Base-by-base conservation (phyloP, 2,888 invertebrate species). In the Teinopalpus imperialis region DNA sequence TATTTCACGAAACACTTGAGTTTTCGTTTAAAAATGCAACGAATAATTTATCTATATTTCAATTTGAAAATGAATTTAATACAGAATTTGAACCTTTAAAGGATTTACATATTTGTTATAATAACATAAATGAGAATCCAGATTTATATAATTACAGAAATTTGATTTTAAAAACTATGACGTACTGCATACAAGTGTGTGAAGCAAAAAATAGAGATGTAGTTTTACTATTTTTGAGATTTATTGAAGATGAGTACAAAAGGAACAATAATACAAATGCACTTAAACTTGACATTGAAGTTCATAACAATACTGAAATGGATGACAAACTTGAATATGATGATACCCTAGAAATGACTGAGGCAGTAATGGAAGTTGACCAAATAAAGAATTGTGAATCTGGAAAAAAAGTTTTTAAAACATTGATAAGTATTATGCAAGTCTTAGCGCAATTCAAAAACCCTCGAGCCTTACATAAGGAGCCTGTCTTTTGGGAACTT, bases 191-290 rank as follows among this genome's bases (percentile, higher is more conserved):
- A 2, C 91, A 93, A 51, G 87, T 95, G 6, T 94, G 94, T 59
- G 97, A 97, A 78, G 88, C 92, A 1, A 94, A 92, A 71, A 97
- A 97, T 61, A 91, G 94, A 35, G 94, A 96, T 69, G 79, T 97
- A 9, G 93, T 95, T 0, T 91, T 93, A 2, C 64, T 97, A n/a
- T 93, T 98, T 57, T 85, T 98, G 37, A 90, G 92, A 49, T 97
- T 97, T 69, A 91, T 96, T 43, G 91, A 93, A 81, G 92, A 90
- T 74, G 92, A 90, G 56, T 89, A 82, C 53, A 79, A 69, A 53
- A 73, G 60, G 21, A 77, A 75, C 56, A 76, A 81, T 35, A 72
- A 63, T 41, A 67, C 70, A 41, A 83, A 80, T 69, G 75, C 79
- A 37, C 59, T 85, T 1, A 80, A 60, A 78, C 87, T 48, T 90